Base-by-base conservation (phyloP, 2,888 invertebrate genomes). In the Ernsta delagoae region DNA sequence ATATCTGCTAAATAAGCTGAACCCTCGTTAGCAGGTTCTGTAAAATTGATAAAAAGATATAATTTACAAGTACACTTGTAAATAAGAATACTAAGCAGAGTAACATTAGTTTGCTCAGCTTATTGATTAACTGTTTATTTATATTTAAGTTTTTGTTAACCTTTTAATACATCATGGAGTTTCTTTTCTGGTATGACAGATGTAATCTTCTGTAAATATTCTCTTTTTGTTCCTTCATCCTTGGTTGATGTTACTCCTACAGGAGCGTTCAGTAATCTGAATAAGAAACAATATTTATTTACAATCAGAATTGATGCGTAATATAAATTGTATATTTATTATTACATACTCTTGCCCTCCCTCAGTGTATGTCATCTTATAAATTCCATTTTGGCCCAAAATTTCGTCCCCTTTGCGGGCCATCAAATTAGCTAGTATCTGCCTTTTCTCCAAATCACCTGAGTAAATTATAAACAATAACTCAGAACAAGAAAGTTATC, bases 351-450 rank as follows among this genome's bases (percentile, higher is more conserved):
- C 87, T 39, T 83, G 70, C 24, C 84, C 87, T 3, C 77, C 90
- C 71, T 86, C 83, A 4, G 74, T 75, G 62, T 82, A 87, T 0
- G 85, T 84, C 43, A 89, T 71, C 74, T 86, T 87, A 70, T 88
- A 88, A n/a, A 75, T 34, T 0, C 81, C 80, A 1, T 84, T 81
- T 72, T 83, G 66, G 4, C 73, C 82, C 7, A 89, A 9, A 12
- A 82, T 60, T n/a, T 75, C 71, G 3, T 81, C 78, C 16, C 79
- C 84, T 73, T 83, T 81, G 6, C 85, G 80, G 1, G 75, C 80
- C 85, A 89, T 82, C 45, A 89, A 74, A 72, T 88, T 86, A 0
- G 81, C 84, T 45, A 89, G 73, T 16, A 89, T 77, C 2, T 73
- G 75, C 8, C 87, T 84, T 70, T 87, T 86, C 8, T 87, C 90